Evolutionary conservation across 1,140 invertebrate genomes (phyloP), one percentile per base, ranked within the genome.

Genomic region (Galleria mellonella): DNA sequence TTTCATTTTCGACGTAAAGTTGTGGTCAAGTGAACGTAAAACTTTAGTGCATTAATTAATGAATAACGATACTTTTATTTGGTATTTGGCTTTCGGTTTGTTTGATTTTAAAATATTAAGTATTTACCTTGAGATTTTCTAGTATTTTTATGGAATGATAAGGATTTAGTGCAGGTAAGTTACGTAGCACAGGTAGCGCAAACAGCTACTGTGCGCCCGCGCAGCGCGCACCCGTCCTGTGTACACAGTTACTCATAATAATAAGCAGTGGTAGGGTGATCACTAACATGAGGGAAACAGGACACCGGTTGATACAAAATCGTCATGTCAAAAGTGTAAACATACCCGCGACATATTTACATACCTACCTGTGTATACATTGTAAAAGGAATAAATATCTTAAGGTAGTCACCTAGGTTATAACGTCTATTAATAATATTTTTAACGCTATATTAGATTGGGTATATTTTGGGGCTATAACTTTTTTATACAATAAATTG

Each of bases 111-210:
- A 57, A 61, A 68, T 71, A 61, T 53, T 49, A 40, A 57, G 50
- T 63, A 59, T 73, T 66, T 81, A 70, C 64, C 62, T 65, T 59
- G 49, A 68, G 65, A 71, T 61, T 78, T 64, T 52, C 55, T 65
- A 48, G 51, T 75, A 72, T 75, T 76, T 73, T 81, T 69, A 68
- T 65, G 51, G 55, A 60, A 67, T 73, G 79, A 83, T 83, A 83
- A 81, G 74, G 55, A 67, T 60, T 76, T 71, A 72, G 62, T 67
- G 60, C 67, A 69, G 64, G 70, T 72, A 72, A 51, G 53, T 23
- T 23, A 72, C 68, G 78, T 79, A 77, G 75, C 61, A 79, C 75
- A 76, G 77, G 76, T 81, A 83, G 78, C 75, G 55, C 60, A 62
- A 70, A 68, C 66, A 66, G 73, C 76, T 81, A 77, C 79, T 60